A percentile compares a stretch with the other conserved stretches of the same genome.
Conservation (phyloP, 2,113 vertebrate species). For the Sylvia atricapilla region DNA sequence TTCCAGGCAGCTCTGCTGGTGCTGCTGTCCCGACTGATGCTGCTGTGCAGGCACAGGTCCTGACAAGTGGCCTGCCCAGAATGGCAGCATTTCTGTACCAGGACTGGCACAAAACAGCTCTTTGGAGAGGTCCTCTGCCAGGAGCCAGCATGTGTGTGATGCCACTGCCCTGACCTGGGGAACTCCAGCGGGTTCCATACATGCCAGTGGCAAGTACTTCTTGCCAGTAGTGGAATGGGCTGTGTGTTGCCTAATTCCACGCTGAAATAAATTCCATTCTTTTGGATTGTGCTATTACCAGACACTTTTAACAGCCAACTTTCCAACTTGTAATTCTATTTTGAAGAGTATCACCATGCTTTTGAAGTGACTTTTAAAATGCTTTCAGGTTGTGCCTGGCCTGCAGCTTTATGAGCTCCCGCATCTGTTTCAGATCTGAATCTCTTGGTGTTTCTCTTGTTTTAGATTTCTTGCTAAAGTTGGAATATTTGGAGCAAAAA, state of each 20-base stretch:
- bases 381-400: neutral
- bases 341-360: neutral
- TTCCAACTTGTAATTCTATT: neutral
- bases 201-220: neutral
- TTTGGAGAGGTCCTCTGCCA: neutral
- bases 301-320: neutral
- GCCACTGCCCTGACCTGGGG: neutral
- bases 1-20: neutral
- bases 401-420: neutral
- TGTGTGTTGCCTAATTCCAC: neutral
- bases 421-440: neutral
- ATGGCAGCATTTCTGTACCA: fast-evolving
- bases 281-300: neutral
- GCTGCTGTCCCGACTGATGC: neutral
- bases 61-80: neutral
- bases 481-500: neutral
- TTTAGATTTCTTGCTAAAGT: neutral
- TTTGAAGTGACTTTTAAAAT: neutral
- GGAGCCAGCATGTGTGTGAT: neutral
- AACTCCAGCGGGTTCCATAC: neutral
- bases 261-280: neutral
- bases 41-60: neutral
- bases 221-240: neutral
- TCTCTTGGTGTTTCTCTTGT: neutral
- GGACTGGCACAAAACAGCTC: neutral